Evolutionary conservation across 2,113 vertebrate genomes (phyloP).

Genomic region (Pomatostomus ruficeps): DNA sequence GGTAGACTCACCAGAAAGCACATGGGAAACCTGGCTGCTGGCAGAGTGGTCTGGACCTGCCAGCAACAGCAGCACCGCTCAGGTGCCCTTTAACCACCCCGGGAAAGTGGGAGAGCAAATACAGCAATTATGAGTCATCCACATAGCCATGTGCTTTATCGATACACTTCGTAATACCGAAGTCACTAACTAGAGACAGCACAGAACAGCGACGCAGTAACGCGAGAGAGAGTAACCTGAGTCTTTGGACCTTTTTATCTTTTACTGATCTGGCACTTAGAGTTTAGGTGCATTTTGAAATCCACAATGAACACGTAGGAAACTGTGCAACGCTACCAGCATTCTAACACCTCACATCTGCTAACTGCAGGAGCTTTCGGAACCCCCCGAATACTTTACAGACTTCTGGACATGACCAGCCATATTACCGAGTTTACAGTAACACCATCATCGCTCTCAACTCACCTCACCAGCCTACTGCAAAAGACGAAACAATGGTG

Average conservation of each 20-base stretch:
- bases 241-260: not conserved
- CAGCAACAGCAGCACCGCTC: not conserved
- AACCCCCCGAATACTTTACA: not conserved
- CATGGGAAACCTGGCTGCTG: not conserved
- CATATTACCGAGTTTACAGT: not conserved
- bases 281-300: not conserved
- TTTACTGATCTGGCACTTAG: not conserved
- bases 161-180: not conserved
- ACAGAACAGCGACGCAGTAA: not conserved
- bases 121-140: not conserved
- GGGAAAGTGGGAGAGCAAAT: not conserved
- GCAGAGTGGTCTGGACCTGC: not conserved
- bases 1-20: not conserved
- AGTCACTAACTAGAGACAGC: not conserved
- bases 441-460: not conserved
- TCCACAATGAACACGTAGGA: fast-evolving
- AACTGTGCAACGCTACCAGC: not conserved
- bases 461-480: not conserved
- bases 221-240: not conserved
- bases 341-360: not conserved
- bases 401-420: not conserved
- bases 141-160: not conserved
- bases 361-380: not conserved
- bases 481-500: not conserved
- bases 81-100: not conserved